phyloP scores from a whole-genome alignment of 1,140 invertebrate genomes.

The Euwallacea fornicatus region DNA sequence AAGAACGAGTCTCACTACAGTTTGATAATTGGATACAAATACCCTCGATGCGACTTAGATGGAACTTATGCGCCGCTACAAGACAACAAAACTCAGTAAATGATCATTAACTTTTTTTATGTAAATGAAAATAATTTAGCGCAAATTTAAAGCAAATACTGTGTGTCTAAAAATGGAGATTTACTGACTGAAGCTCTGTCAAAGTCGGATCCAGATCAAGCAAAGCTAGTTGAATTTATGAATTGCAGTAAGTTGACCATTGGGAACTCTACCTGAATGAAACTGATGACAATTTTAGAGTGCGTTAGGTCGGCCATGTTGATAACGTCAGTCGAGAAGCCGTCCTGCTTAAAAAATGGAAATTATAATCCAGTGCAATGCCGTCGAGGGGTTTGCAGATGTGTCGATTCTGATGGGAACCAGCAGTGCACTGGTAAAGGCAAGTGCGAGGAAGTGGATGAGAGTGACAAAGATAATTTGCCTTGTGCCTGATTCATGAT shows the following conservation, averaged over 20 bases:
- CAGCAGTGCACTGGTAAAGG: constrained; percentile 49
- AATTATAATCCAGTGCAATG: constrained; percentile 63
- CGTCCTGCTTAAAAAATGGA: constrained; percentile 61
- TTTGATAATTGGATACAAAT: constrained; percentile 50
- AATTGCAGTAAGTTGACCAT: constrained; percentile 52
- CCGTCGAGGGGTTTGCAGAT: constrained; percentile 59
- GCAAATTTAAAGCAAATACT: constrained; percentile 56
- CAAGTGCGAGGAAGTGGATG: constrained; percentile 25
- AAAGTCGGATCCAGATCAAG: constrained; percentile 48
- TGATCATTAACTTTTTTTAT: not conserved
- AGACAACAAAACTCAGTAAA: constrained; percentile 43
- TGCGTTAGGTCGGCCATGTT: constrained; percentile 58
- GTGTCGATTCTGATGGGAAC: constrained; percentile 61
- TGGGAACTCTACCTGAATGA: not conserved
- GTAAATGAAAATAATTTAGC: not conserved
- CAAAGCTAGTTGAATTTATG: constrained; percentile 54
- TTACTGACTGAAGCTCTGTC: constrained; percentile 48
- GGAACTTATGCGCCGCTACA: constrained; percentile 56
- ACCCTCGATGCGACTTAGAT: constrained; percentile 58
- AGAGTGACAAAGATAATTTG: constrained; percentile 10
- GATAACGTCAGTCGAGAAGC: constrained; percentile 55
- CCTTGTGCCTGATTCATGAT: not conserved
- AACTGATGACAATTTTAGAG: constrained; percentile 51
- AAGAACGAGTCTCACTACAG: constrained; percentile 46
- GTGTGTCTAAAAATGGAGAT: constrained; percentile 56